Base-by-base conservation (phyloP, 2,888 invertebrate species). In the Drosophila emarginata region DNA sequence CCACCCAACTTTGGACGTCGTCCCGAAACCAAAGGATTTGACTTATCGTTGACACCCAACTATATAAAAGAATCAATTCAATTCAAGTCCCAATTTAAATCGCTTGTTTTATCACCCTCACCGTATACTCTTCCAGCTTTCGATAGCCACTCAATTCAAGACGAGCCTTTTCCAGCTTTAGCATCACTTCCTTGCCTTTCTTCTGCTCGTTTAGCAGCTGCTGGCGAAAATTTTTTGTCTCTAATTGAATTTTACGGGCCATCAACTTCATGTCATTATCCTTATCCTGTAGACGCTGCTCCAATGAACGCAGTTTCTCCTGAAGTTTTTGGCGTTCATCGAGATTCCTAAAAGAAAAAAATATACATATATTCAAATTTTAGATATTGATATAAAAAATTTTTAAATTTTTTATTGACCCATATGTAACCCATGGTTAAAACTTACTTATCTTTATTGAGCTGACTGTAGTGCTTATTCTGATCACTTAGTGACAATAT, bases 261-360 rank as follows among this genome's bases (percentile, higher is more conserved):
- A 96, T 92, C 74, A 93, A 93, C 68, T 92, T 93, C 67, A 95
- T 93, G 66, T 95, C 94, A 45, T 93, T 93, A 74, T 95, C 95
- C 67, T 94, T 93, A 64, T 94, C 94, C 4, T 93, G 92, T 15
- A 93, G 72, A 56, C 93, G 93, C 0, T 91, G 89, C 18, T 93
- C 93, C 15, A 94, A 89, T 37, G 94, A 93, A 3, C 93, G 91
- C 53, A 95, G 91, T 89, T 95, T 94, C 6, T 94, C 93, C 67
- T 94, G 93, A 7, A 97, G 92, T 79, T 95, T 95, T 83, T 96
- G 96, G 21, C 96, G 93, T 79, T 96, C 96, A 12, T 93, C 93
- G 7, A 96, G 93, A 85, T 95, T 94, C 80, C 94, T 94, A 64
- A 0, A 80, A 14, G 4, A 61, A 18, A 36, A 0, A 21, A 3